phyloP scores from a whole-genome alignment of 2,888 invertebrate genomes.

The Ferdinandea cuprea region DNA sequence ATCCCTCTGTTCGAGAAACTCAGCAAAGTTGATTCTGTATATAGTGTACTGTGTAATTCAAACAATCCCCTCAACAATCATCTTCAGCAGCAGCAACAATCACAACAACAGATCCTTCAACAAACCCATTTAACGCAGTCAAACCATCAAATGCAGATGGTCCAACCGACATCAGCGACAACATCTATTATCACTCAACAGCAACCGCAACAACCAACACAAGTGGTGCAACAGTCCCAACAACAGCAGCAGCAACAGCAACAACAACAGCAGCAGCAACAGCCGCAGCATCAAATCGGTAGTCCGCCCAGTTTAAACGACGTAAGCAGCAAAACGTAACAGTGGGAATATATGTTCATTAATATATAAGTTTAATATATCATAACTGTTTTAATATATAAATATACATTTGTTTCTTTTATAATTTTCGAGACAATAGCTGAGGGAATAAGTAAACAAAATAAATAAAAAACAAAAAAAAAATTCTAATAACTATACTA shows the following conservation, averaged over 20 bases:
- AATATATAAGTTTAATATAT: slow-evolving; percentile 80
- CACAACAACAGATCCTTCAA: slow-evolving; percentile 77
- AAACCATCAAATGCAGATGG: slow-evolving; percentile 73
- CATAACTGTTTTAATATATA: slow-evolving; percentile 40
- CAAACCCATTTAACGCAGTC: slow-evolving; percentile 77
- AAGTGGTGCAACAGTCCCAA: slow-evolving; percentile 63
- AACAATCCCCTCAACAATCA: slow-evolving; percentile 88
- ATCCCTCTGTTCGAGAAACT: slow-evolving; percentile 99
- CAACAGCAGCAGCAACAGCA: slow-evolving; percentile 77
- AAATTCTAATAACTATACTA: slow-evolving; percentile 36
- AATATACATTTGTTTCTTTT: neutral
- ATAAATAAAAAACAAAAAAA: slow-evolving; percentile 26
- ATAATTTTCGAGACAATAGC: slow-evolving; percentile 58
- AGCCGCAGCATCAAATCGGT: slow-evolving; percentile 77
- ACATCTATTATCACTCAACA: slow-evolving; percentile 81
- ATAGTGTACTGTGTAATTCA: slow-evolving; percentile 96
- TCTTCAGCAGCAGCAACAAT: slow-evolving; percentile 75
- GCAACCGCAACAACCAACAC: slow-evolving; percentile 72
- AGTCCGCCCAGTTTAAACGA: slow-evolving; percentile 83
- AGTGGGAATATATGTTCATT: slow-evolving; percentile 83
- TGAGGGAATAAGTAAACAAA: slow-evolving; percentile 29
- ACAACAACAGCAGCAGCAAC: slow-evolving; percentile 76
- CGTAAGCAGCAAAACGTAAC: slow-evolving; percentile 83
- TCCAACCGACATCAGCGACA: slow-evolving; percentile 79
- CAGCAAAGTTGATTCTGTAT: slow-evolving; percentile 98